These are phyloP conservation scores for Agrilus cyanescens DNA, from an alignment of 2,888 invertebrate genomes.

Conservation along the genomic window DNA sequence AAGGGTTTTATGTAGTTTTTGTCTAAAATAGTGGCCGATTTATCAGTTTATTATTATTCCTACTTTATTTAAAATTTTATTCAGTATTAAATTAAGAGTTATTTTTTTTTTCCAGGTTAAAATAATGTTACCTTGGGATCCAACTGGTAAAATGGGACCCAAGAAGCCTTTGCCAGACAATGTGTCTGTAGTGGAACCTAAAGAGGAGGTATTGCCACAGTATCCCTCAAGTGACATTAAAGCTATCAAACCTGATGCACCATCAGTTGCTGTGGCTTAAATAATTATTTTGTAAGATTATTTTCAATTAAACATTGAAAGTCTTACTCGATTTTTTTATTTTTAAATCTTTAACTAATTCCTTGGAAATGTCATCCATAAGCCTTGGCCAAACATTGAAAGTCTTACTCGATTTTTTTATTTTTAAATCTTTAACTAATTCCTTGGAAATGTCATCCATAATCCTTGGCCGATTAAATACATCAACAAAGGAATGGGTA, in stretches of 20 bases:
- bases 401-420: neutral
- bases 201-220: constrained; percentile 73
- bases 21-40: neutral
- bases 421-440: neutral
- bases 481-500: too few species aligned
- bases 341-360: neutral
- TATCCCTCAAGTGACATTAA: constrained; percentile 69
- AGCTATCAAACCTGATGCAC: constrained; percentile 47
- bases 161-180: constrained; percentile 97
- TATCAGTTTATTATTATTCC: neutral
- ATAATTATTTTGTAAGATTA: constrained; percentile 20
- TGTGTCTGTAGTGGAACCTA: constrained; percentile 93
- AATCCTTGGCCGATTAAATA: too few species aligned
- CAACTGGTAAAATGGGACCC: constrained; percentile 93
- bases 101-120: constrained; percentile 62
- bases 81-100: constrained; percentile 24
- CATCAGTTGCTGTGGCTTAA: constrained; percentile 38
- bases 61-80: neutral
- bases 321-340: neutral
- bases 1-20: too few species aligned
- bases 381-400: constrained; percentile 15
- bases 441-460: too few species aligned
- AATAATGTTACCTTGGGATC: constrained; percentile 99
- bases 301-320: constrained; percentile 20
- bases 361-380: too few species aligned